Percentiles rank a stretch among this genome's conserved stretches.
These are phyloP conservation scores for Gymnarchus niloticus DNA, from an alignment of 2,113 vertebrate species.

Conservation along the genomic window DNA sequence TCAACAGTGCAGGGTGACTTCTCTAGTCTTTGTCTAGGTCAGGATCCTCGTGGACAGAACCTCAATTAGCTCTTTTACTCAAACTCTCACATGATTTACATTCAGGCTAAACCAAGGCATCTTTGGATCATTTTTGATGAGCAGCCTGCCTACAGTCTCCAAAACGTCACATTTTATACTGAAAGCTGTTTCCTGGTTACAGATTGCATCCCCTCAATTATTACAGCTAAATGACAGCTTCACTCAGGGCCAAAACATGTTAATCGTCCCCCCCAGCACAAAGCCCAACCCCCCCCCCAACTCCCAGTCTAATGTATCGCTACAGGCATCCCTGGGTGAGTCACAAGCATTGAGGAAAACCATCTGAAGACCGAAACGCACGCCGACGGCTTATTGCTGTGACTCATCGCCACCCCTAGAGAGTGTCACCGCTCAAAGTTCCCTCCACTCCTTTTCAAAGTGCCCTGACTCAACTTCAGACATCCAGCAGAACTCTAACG, in stretches of 20 bases:
- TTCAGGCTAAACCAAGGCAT: background rate
- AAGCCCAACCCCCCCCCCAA: constrained; percentile 23
- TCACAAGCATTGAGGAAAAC: constrained; percentile 39
- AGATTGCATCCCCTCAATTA: background rate
- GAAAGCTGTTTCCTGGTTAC: background rate
- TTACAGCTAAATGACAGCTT: background rate
- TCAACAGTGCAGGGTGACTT: background rate
- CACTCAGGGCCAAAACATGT: constrained; percentile 4
- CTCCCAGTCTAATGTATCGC: background rate
- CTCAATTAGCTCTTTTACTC: background rate
- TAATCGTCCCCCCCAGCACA: constrained; percentile 26
- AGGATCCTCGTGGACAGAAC: background rate
- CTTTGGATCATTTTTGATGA: background rate
- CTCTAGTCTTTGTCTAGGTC: background rate
- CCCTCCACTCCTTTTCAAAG: constrained; percentile 7
- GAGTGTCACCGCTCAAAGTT: constrained; percentile 34
- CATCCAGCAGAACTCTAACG: constrained; percentile 21
- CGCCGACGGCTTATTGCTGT: constrained; percentile 34
- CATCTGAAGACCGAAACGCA: constrained; percentile 23
- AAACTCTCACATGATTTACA: background rate
- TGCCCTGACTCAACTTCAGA: constrained; percentile 17
- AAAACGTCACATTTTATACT: too few relatives aligned
- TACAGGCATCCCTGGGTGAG: constrained; percentile 45
- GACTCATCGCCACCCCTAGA: constrained; percentile 43
- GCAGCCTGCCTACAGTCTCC: background rate